Evolutionary conservation across 2,888 invertebrate species (phyloP), one percentile per base, ranked within the genome.

Genomic region (Eurois occulta): DNA sequence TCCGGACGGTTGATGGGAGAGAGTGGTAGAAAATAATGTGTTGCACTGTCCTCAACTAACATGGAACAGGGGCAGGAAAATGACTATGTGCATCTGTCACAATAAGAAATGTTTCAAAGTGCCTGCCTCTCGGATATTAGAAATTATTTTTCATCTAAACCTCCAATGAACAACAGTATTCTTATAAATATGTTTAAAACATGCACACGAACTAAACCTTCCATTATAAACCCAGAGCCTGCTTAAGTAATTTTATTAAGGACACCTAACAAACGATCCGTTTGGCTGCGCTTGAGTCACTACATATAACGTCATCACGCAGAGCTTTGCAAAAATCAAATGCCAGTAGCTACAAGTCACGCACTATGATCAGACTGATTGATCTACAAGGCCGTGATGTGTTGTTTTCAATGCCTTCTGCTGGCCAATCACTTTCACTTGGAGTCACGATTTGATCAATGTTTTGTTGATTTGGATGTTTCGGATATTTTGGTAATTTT

Each of bases 361-460:
- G 86, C 85, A 80, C 72, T 60, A 80, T 70, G 79, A 86, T 78
- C 77, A 78, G 74, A 74, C 58, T 82, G 83, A 87, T 85, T 81
- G 80, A 83, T 80, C 75, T 35, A 73, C 90, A 88, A 90, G 90
- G 90, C 81, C 81, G 72, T 69, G 83, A 87, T 86, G 86, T 75
- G 80, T 87, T 76, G 81, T 84, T 80, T 81, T 83, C 80, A 82
- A 83, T 86, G 83, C 76, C 79, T 86, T 52, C 65, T 58, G 46
- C 38, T 78, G 65, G 65, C 69, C 79, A 72, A 75, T 85, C 75
- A 86, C 89, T 89, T 88, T 89, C 86, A 85, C 87, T 82, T 60
- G 66, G 2, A 85, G 84, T 84, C 89, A 87, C 83, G 88, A 89
- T 52, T 80, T 52, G 70, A 18, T 65, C 67, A 74, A 78, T 72